These are phyloP conservation scores for Odontothrips loti DNA, from an alignment of 2,888 invertebrate genomes.

Conservation along the genomic window DNA sequence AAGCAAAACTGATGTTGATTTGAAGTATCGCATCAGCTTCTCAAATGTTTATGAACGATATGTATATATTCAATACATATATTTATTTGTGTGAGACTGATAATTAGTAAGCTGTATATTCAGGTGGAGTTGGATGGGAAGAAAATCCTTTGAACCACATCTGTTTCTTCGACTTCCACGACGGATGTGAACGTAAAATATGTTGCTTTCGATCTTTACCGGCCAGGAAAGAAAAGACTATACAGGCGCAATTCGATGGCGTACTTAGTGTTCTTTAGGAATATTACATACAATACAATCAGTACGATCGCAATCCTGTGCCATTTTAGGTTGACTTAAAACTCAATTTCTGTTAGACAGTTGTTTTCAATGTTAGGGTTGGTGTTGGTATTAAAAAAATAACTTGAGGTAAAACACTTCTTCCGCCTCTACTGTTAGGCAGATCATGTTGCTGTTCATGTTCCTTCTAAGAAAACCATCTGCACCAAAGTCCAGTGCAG, in stretches of 20 bases:
- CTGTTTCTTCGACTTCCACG: not conserved
- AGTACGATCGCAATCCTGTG: not conserved
- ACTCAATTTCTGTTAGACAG: not conserved
- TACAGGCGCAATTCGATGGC: not conserved
- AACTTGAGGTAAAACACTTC: no score
- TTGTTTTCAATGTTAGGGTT: no score
- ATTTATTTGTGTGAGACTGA: conserved; percentile 12
- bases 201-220: not conserved
- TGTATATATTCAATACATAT: not conserved
- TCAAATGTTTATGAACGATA: not conserved
- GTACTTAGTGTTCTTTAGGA: not conserved
- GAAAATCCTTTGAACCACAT: conserved; percentile 4
- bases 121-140: not conserved
- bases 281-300: not conserved
- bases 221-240: not conserved
- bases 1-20: not conserved
- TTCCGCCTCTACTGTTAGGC: no score
- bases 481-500: no score
- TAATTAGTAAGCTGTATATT: conserved; percentile 16
- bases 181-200: not conserved
- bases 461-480: no score
- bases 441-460: no score
- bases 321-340: not conserved
- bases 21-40: not conserved
- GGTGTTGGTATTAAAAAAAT: no score